phyloP scores from a whole-genome alignment of 2,888 invertebrate genomes.

The Eristalis arbustorum region DNA sequence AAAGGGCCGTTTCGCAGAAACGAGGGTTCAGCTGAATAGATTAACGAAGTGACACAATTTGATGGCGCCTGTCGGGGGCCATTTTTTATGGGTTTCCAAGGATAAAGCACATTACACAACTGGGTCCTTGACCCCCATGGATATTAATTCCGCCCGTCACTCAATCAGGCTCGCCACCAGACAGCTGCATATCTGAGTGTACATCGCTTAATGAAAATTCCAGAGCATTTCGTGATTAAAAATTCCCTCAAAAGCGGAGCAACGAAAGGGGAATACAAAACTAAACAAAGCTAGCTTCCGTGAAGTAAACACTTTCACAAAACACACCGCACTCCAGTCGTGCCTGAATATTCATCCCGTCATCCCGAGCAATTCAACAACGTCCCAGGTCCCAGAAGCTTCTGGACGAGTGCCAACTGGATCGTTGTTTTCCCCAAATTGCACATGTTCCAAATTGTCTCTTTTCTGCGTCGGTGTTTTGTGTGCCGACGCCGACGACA shows the following conservation, averaged over 20 bases:
- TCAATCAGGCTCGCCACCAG: background rate
- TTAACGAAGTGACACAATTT: background rate
- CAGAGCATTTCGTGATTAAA: background rate
- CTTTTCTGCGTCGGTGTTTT: background rate
- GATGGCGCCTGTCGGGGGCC: background rate
- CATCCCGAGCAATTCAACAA: background rate
- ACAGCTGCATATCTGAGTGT: background rate
- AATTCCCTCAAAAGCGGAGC: background rate
- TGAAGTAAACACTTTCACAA: background rate
- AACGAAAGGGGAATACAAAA: background rate
- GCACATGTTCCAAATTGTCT: slow-evolving; percentile 40
- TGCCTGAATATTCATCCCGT: background rate
- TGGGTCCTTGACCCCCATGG: background rate
- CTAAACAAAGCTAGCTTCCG: background rate
- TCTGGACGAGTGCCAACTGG: slow-evolving; percentile 62
- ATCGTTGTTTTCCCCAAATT: slow-evolving; percentile 33
- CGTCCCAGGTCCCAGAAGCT: slow-evolving; percentile 18
- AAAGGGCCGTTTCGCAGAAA: background rate
- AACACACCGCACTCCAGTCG: background rate
- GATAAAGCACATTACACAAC: background rate
- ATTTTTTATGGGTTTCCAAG: background rate
- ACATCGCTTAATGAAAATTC: background rate
- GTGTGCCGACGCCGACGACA: slow-evolving; percentile 10
- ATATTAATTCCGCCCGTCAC: background rate
- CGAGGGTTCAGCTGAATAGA: background rate